Percentiles rank a stretch among this genome's conserved stretches.
These are phyloP conservation scores for Drosophila antonietae DNA, from an alignment of 2,888 invertebrate species.

Conservation along the genomic window DNA sequence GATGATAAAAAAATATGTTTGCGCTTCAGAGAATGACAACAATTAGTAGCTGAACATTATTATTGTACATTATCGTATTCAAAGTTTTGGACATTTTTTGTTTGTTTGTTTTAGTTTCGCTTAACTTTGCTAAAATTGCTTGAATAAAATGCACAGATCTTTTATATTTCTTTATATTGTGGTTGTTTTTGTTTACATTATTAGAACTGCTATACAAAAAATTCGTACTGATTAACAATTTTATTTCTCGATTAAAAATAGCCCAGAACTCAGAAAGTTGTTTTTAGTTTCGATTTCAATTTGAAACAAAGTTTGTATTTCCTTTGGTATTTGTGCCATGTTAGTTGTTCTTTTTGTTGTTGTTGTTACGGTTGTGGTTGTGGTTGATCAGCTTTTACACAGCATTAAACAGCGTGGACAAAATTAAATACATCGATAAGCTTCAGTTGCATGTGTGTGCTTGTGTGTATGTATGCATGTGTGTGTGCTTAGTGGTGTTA, in stretches of 20 bases:
- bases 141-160: slow-evolving; percentile 16
- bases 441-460: slow-evolving; percentile 58
- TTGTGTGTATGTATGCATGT: slow-evolving; percentile 28
- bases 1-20: slow-evolving; percentile 67
- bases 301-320: slow-evolving; percentile 20
- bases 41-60: slow-evolving; percentile 76
- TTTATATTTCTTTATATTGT: not conserved
- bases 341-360: slow-evolving; percentile 43
- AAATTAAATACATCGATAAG: slow-evolving; percentile 72
- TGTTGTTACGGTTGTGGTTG: slow-evolving; percentile 21
- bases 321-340: slow-evolving; percentile 39
- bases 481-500: slow-evolving; percentile 73
- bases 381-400: slow-evolving; percentile 46
- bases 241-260: slow-evolving; percentile 67
- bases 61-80: slow-evolving; percentile 84
- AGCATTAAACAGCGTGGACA: slow-evolving; percentile 63
- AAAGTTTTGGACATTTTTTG: slow-evolving; percentile 84
- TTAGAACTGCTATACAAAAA: slow-evolving; percentile 23
- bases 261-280: slow-evolving; percentile 84
- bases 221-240: slow-evolving; percentile 38
- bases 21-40: slow-evolving; percentile 53
- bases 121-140: slow-evolving; percentile 43
- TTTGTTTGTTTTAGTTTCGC: slow-evolving; percentile 35
- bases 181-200: slow-evolving; percentile 22
- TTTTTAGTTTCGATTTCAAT: slow-evolving; percentile 60